Percentiles rank a stretch among this genome's conserved stretches.
Conservation (phyloP, 2,113 vertebrate species). For the Datnioides undecimradiatus region DNA sequence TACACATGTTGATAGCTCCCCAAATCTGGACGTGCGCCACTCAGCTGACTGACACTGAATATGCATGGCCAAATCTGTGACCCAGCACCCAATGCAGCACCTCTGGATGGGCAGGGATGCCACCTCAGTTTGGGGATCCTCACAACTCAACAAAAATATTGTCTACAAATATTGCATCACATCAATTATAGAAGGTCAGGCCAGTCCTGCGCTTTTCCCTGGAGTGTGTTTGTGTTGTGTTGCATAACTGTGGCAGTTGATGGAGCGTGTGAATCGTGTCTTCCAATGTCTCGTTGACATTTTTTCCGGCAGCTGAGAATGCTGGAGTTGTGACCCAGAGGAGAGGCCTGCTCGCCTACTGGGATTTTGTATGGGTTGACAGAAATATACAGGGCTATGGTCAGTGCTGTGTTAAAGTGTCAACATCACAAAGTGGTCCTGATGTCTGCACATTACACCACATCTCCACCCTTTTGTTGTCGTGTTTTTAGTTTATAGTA, state of each 20-base stretch:
- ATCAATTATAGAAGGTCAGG: conserved; percentile 38
- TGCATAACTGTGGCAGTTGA: conserved; percentile 58
- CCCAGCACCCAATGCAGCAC: background rate
- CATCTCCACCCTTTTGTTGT: background rate
- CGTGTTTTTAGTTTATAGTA: background rate
- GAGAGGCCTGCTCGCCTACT: conserved; percentile 17
- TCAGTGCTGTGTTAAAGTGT: conserved; percentile 12
- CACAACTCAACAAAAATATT: background rate
- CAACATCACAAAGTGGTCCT: conserved; percentile 3
- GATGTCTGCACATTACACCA: background rate
- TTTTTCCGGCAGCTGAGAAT: conserved; percentile 75
- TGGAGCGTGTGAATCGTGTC: conserved; percentile 73
- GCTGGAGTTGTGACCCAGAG: conserved; percentile 45
- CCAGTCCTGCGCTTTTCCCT: conserved; percentile 35
- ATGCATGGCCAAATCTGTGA: conserved; percentile 5
- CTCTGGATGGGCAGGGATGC: background rate
- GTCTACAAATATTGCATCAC: background rate
- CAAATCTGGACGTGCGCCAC: conserved; percentile 3
- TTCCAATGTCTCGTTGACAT: conserved; percentile 46
- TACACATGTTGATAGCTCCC: conserved; percentile 5
- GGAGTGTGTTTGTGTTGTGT: conserved; percentile 57
- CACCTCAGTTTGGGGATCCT: background rate
- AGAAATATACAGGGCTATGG: background rate
- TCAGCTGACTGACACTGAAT: conserved; percentile 21
- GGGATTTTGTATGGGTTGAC: conserved; percentile 24